phyloP scores from a whole-genome alignment of 2,113 vertebrate species.

The Silurus meridionalis region DNA sequence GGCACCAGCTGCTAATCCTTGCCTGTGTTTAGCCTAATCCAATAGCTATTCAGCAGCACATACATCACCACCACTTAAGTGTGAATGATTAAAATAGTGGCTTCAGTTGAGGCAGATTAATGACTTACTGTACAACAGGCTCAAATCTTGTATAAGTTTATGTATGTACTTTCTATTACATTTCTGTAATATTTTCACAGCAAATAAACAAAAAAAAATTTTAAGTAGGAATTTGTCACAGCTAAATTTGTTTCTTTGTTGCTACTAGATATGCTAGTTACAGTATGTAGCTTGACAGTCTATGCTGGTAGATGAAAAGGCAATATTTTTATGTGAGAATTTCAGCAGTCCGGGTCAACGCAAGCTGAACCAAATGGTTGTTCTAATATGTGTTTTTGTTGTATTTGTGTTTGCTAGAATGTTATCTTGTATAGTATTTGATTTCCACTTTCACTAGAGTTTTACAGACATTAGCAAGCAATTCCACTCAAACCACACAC shows the following conservation, averaged over 20 bases:
- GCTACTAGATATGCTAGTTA: slow-evolving; percentile 32
- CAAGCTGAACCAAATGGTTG: not conserved
- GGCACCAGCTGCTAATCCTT: slow-evolving; percentile 67
- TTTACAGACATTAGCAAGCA: slow-evolving; percentile 14
- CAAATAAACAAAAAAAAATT: slow-evolving; percentile 26
- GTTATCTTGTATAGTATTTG: not conserved
- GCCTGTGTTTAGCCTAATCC: slow-evolving; percentile 77
- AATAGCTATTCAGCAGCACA: slow-evolving; percentile 71
- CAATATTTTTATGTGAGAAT: not conserved
- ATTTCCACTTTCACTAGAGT: not conserved
- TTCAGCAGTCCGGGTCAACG: not conserved
- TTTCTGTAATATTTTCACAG: slow-evolving; percentile 48
- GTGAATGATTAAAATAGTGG: slow-evolving; percentile 67
- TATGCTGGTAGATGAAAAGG: slow-evolving; percentile 24
- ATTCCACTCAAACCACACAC: slow-evolving; percentile 16
- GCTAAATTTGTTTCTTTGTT: slow-evolving; percentile 28
- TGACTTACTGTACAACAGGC: slow-evolving; percentile 64
- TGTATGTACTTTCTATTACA: slow-evolving; percentile 37
- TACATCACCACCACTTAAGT: slow-evolving; percentile 68
- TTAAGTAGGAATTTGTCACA: slow-evolving; percentile 33
- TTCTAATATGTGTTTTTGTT: not conserved
- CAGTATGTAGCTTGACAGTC: slow-evolving; percentile 14
- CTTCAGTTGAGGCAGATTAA: slow-evolving; percentile 71
- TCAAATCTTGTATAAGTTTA: slow-evolving; percentile 24
- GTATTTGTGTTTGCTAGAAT: not conserved